Conservation (phyloP, 2,797 vertebrate species). For the Cephalopachus bancanus region DNA sequence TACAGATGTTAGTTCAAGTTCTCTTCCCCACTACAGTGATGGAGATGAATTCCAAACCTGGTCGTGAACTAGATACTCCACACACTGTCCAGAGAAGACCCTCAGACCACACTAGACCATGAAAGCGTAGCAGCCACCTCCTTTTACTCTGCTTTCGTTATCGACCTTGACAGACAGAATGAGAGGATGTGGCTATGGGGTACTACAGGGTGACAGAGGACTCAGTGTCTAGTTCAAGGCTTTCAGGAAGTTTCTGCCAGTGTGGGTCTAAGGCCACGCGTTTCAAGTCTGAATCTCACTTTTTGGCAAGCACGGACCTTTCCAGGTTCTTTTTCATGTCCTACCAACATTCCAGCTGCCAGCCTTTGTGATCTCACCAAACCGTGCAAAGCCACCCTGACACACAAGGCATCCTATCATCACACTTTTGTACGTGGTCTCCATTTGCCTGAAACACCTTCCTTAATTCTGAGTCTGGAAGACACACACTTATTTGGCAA, state of each 20-base stretch:
- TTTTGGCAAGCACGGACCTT: accelerated
- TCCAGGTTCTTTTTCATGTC: neutral
- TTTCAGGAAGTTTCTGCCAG: neutral
- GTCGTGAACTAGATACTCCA: accelerated
- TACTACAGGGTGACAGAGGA: neutral
- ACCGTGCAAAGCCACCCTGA: accelerated
- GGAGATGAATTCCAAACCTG: neutral
- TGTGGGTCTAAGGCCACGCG: neutral
- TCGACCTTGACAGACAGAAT: neutral
- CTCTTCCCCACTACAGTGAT: neutral
- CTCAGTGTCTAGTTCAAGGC: neutral
- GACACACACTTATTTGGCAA: neutral
- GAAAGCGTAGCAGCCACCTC: neutral
- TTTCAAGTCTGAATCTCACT: neutral
- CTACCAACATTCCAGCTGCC: neutral
- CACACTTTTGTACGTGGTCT: neutral
- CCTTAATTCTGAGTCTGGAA: neutral
- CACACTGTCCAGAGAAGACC: neutral
- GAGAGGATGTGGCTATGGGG: accelerated
- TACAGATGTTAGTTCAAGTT: neutral
- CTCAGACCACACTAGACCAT: no score
- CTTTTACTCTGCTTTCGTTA: neutral
- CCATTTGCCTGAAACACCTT: neutral
- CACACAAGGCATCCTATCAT: neutral
- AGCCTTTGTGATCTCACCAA: no score